Percentiles rank a stretch among this genome's conserved stretches.
Conservation (phyloP, 2,888 invertebrate species). For the Oasisia sp. region DNA sequence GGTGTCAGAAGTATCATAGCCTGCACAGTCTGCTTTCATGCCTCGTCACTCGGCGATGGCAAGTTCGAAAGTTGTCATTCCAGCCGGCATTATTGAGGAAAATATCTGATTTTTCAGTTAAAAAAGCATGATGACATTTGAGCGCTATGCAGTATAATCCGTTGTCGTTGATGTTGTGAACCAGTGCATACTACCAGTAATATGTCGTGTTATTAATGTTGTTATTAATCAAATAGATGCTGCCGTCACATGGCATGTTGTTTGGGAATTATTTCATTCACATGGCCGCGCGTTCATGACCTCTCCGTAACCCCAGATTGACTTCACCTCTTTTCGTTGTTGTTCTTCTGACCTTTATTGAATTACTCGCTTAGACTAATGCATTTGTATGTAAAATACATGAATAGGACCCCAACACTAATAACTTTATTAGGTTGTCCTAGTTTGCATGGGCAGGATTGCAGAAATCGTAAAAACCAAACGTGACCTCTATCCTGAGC, state of each 20-base stretch:
- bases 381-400: neutral
- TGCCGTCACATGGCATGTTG: constrained; percentile 12
- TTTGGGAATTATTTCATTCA: constrained; percentile 17
- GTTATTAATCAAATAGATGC: neutral
- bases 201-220: constrained; percentile 4
- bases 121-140: neutral
- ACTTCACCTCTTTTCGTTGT: constrained; percentile 17
- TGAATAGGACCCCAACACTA: neutral
- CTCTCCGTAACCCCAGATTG: constrained; percentile 17
- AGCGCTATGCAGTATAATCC: neutral
- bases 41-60: neutral
- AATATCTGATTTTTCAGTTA: constrained; percentile 7
- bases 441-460: neutral
- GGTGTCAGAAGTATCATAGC: neutral
- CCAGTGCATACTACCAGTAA: neutral
- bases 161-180: neutral
- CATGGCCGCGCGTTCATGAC: constrained; percentile 17
- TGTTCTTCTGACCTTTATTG: neutral
- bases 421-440: neutral
- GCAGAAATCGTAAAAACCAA: neutral
- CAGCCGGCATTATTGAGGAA: constrained; percentile 2
- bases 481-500: constrained; percentile 6
- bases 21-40: constrained; percentile 5
- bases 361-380: neutral
- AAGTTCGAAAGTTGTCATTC: constrained; percentile 7